phyloP scores from a whole-genome alignment of 2,113 vertebrate species.

The Carassius carassius region DNA sequence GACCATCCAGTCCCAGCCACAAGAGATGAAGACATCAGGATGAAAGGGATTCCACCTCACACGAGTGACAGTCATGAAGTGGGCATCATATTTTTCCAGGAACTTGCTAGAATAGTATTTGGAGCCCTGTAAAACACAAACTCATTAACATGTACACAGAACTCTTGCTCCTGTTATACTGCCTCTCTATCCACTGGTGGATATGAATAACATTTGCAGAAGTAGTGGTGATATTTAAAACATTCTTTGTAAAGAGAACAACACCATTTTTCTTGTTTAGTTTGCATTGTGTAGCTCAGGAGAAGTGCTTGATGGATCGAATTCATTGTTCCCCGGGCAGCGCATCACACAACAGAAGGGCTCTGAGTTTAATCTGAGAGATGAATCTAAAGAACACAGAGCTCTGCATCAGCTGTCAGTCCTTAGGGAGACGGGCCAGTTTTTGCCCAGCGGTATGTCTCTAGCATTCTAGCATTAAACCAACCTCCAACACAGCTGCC shows the following conservation, averaged over 20 bases:
- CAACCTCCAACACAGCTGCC: constrained; percentile 17
- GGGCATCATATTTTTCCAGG: constrained; percentile 18
- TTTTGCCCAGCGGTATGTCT: constrained; percentile 12
- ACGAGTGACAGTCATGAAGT: constrained; percentile 4
- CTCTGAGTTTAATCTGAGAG: not conserved
- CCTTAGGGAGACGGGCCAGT: not conserved
- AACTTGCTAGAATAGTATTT: constrained; percentile 29
- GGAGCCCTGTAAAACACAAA: constrained; percentile 25
- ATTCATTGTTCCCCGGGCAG: not conserved
- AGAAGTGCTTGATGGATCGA: not conserved
- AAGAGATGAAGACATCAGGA: constrained; percentile 20
- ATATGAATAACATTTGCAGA: not conserved
- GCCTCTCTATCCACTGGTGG: not conserved
- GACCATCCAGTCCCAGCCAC: constrained; percentile 18
- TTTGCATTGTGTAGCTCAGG: not conserved
- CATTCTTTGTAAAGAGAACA: not conserved
- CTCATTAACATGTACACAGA: not conserved
- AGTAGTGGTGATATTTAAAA: not conserved
- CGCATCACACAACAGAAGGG: not conserved
- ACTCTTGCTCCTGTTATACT: not conserved
- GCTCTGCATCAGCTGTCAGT: not conserved
- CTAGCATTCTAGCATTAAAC: constrained; percentile 24
- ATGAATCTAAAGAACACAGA: constrained; percentile 23
- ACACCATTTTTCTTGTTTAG: not conserved
- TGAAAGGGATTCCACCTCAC: constrained; percentile 29